Base-by-base conservation (phyloP, 2,888 invertebrate genomes). In the Epinotia demarniana region DNA sequence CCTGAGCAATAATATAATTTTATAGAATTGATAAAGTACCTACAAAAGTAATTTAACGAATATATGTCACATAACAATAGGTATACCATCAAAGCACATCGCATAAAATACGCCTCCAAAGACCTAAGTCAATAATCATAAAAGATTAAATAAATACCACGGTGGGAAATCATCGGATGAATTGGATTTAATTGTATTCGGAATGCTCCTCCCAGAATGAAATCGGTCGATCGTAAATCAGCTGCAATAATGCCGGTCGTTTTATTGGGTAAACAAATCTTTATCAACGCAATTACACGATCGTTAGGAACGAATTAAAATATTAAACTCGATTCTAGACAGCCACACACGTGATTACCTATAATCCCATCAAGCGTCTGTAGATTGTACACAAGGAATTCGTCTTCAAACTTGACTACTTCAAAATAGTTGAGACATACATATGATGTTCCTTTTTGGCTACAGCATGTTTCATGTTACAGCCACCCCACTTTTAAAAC, bases 201-300 rank as follows among this genome's bases (percentile, higher is more conserved):
- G 88, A 88, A 85, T 83, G 82, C 87, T 83, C 90, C 91, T 88
- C 91, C 91, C 89, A 84, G 81, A 82, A 85, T 84, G 84, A 82
- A 86, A 87, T 87, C 85, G 87, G 85, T 84, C 83, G 83, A 81
- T 85, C 89, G 86, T 92, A 90, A 92, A 92, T 92, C 91, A 92
- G 89, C 82, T 85, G 88, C 88, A 91, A 90, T 89, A 90, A 90
- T 84, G 84, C 85, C 83, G 83, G 85, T 81, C 85, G 85, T 86
- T 90, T 90, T 89, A 90, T 86, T 85, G 85, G 85, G 84, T 85
- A 88, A 91, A 91, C 91, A 91, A 91, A 92, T 88, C 87, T 90
- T 92, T 90, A 92, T 92, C 89, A 89, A 89, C 84, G 85, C 90
- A 91, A 92, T 93, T 93, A 92, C 92, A 92, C 81, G 90, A 90